Conservation (phyloP, 92 coral and sea anemone genomes). For the Porites lobata region DNA sequence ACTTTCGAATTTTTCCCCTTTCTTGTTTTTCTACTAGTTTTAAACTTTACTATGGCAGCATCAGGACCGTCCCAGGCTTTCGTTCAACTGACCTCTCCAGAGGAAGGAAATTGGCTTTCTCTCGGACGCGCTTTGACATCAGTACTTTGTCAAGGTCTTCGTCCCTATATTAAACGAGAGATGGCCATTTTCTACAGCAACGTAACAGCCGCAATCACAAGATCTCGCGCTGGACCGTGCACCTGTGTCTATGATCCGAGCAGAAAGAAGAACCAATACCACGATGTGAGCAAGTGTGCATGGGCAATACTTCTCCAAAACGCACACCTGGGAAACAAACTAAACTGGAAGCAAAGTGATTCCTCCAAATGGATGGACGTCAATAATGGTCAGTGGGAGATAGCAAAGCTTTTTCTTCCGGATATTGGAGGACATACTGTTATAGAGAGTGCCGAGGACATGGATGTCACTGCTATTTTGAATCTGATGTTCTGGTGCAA, state of each 20-base stretch:
- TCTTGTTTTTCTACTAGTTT: no score
- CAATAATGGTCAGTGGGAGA: constrained; percentile 83
- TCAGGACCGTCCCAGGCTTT: constrained; percentile 15
- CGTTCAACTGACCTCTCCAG: constrained; percentile 30
- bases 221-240: constrained; percentile 41
- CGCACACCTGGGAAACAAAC: constrained; percentile 55
- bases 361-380: constrained; percentile 81
- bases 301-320: constrained; percentile 73
- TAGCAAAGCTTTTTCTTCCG: constrained; percentile 87
- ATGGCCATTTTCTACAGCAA: constrained; percentile 53
- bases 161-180: constrained; percentile 65
- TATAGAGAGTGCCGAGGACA: constrained; percentile 33
- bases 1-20: no score
- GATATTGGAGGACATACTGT: constrained; percentile 57
- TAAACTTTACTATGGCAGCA: neutral
- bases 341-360: constrained; percentile 88
- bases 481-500: constrained; percentile 82
- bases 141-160: constrained; percentile 68
- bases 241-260: constrained; percentile 49
- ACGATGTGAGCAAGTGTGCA: constrained; percentile 62
- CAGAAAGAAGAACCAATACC: constrained; percentile 64
- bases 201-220: constrained; percentile 46
- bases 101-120: constrained; percentile 87
- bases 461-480: constrained; percentile 82
- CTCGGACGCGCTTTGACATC: constrained; percentile 77